Evolutionary conservation across 2,797 vertebrate genomes (phyloP), one percentile per base, ranked within the genome.

Genomic region (Cossypha polioptera): DNA sequence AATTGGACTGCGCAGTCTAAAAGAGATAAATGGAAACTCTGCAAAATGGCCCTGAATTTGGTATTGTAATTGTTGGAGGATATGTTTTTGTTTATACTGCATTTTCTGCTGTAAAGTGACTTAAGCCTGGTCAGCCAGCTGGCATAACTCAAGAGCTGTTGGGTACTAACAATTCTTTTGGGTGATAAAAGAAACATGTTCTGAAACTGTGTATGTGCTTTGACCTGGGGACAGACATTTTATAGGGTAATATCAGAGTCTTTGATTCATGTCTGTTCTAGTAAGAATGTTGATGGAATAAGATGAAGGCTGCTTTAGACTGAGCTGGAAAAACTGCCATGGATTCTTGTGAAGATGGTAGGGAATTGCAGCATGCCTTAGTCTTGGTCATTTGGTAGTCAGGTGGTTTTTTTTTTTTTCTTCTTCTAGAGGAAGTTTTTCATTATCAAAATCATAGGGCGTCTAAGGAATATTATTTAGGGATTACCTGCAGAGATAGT

Each of bases 141-240:
- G 69, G 33, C 48, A 54, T 84, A 96, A 81, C 84, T 96, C n/a
- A 77, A 75, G 66, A 86, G 36, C 63, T 83, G 24, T 85, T 88
- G 78, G 65, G 28, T 95, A 53, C 62, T 89, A 92, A 82, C 55
- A 61, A 11, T 92, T 93, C 53, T 88, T 86, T 85, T 8, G 59
- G 55, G 45, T 88, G 92, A 73, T 96, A 87, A 86, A 92, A 75
- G 51, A 82, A 83, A 94, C 0, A 1, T 62, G 35, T 86, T 93
- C 54, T 66, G 72, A 91, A 95, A 91, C 65, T 58, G 38, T 75
- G 13, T 35, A 7, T 89, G 61, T 59, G 35, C 53, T 93, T 16
- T 82, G 73, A 84, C 84, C 76, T 62, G 48, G 71, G 59, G 51
- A 77, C 89, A 92, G 38, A 25, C 19, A 73, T 96, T 96, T 94